phyloP scores from a whole-genome alignment of 2,797 vertebrate genomes.

The Pseudochaenichthys georgianus region DNA sequence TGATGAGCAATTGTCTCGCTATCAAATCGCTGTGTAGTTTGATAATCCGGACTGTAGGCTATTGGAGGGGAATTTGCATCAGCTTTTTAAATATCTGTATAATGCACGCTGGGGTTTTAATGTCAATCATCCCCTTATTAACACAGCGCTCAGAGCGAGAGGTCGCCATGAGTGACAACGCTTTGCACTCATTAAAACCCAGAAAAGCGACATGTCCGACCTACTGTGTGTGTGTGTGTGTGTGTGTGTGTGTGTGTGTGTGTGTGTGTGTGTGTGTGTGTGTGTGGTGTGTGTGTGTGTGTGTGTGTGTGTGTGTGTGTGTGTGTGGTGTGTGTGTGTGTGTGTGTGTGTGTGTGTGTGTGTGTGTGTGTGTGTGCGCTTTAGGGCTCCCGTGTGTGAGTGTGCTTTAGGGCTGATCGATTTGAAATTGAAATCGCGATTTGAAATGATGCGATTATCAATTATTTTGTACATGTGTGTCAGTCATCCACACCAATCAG shows the following conservation, averaged over 20 bases:
- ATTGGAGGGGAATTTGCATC: slow-evolving; percentile 81
- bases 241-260: not conserved
- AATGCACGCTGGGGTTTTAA: slow-evolving; percentile 79
- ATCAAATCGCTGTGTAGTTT: slow-evolving; percentile 76
- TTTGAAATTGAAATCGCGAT: too few relatives aligned
- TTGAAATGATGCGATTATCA: too few relatives aligned
- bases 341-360: slow-evolving; percentile 25
- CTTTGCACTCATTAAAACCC: slow-evolving; percentile 66
- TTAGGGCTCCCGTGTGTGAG: too few relatives aligned
- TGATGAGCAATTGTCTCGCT: slow-evolving; percentile 76
- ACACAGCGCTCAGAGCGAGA: slow-evolving; percentile 71
- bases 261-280: slow-evolving; percentile 53
- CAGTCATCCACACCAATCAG: too few relatives aligned
- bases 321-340: too few relatives aligned
- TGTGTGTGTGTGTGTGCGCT: slow-evolving; percentile 26
- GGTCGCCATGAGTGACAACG: slow-evolving; percentile 74
- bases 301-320: too few relatives aligned
- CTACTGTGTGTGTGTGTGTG: slow-evolving; percentile 36
- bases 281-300: too few relatives aligned
- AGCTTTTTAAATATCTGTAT: slow-evolving; percentile 77
- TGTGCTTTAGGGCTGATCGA: too few relatives aligned
- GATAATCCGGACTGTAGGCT: slow-evolving; percentile 83
- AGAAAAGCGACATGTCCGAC: slow-evolving; percentile 52
- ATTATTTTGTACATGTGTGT: too few relatives aligned
- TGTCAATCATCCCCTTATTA: slow-evolving; percentile 81